Conservation (phyloP, 1,140 invertebrate species). For the Ostrea edulis region DNA sequence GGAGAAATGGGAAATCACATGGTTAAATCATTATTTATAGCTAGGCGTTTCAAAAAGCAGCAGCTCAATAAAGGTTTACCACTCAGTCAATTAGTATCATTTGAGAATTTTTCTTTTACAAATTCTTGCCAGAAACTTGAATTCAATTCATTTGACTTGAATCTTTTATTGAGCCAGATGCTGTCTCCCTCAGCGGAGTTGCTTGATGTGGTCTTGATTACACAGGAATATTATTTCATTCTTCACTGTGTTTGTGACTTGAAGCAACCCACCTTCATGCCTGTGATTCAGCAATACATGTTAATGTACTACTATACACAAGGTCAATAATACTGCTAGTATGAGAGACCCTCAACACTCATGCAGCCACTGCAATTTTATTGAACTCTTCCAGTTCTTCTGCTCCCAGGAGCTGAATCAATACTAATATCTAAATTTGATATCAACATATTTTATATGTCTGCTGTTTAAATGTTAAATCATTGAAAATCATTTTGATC, state of each 20-base stretch:
- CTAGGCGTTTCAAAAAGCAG: too few relatives aligned
- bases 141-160: background rate
- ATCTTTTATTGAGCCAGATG: background rate
- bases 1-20: too few relatives aligned
- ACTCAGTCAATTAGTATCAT: too few relatives aligned
- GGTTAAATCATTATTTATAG: too few relatives aligned
- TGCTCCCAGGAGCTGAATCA: background rate
- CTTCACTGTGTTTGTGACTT: background rate
- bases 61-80: too few relatives aligned
- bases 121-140: background rate
- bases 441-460: constrained; percentile 7
- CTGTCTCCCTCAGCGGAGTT: background rate
- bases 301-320: background rate
- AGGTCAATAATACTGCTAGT: background rate
- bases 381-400: background rate
- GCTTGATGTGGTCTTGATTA: background rate
- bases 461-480: background rate
- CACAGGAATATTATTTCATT: background rate
- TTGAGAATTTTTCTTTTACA: too few relatives aligned
- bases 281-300: background rate
- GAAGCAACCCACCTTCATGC: background rate
- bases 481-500: background rate
- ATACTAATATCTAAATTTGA: background rate
- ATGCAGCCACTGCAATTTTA: background rate
- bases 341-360: background rate